These are phyloP conservation scores for Hirtodrosophila confusa DNA, from an alignment of 2,888 invertebrate species.

Conservation along the genomic window DNA sequence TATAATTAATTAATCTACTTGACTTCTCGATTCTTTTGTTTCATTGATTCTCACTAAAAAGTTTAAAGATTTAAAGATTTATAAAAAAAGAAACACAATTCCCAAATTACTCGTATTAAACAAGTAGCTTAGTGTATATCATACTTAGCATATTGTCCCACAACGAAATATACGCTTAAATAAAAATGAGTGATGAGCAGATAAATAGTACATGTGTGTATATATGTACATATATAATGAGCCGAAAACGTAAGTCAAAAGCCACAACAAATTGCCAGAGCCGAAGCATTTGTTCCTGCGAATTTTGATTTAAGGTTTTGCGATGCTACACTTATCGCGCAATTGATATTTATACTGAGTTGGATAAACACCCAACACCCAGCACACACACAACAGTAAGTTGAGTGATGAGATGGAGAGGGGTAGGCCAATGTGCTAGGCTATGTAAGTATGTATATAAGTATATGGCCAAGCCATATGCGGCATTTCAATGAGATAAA, in stretches of 20 bases:
- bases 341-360: slow-evolving; percentile 62
- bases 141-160: background rate
- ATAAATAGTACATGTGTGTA: background rate
- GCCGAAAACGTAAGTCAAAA: slow-evolving; percentile 44
- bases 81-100: background rate
- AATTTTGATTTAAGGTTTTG: slow-evolving; percentile 65
- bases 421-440: background rate
- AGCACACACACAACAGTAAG: slow-evolving; percentile 4
- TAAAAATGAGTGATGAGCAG: slow-evolving; percentile 32
- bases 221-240: slow-evolving; percentile 34
- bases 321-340: slow-evolving; percentile 66
- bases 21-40: too few species aligned
- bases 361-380: slow-evolving; percentile 22
- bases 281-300: slow-evolving; percentile 46
- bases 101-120: background rate
- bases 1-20: too few species aligned
- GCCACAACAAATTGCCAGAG: slow-evolving; percentile 56
- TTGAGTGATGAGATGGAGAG: slow-evolving; percentile 15
- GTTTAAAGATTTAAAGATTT: background rate
- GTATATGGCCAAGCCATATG: slow-evolving; percentile 44
- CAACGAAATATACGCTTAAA: slow-evolving; percentile 15
- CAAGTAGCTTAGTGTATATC: background rate
- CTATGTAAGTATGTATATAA: slow-evolving; percentile 4
- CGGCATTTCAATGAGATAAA: slow-evolving; percentile 77
- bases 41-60: too few species aligned